A percentile compares a stretch with the other conserved stretches of the same genome.
These are phyloP conservation scores for Colletes collaris DNA, from an alignment of 2,888 invertebrate species.

Conservation along the genomic window DNA sequence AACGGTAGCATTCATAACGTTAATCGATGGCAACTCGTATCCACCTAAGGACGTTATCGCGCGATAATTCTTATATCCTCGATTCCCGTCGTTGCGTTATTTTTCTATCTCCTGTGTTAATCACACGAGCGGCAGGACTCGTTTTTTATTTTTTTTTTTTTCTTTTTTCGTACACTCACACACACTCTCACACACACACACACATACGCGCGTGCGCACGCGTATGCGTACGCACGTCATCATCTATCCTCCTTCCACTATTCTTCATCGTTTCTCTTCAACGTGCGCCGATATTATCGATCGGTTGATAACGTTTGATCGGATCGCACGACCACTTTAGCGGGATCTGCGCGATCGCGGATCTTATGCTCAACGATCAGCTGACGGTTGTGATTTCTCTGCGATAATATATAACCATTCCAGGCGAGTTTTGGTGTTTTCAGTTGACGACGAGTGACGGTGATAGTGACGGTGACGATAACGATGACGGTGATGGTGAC, in stretches of 20 bases:
- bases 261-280: slow-evolving; percentile 27
- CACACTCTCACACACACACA: slow-evolving; percentile 27
- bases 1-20: slow-evolving; percentile 76
- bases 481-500: slow-evolving; percentile 56
- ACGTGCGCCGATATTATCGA: slow-evolving; percentile 25
- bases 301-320: slow-evolving; percentile 18
- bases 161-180: slow-evolving; percentile 24
- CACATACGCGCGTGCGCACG: slow-evolving; percentile 19
- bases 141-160: slow-evolving; percentile 9
- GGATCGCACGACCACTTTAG: slow-evolving; percentile 18
- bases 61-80: slow-evolving; percentile 60
- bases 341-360: slow-evolving; percentile 36
- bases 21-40: slow-evolving; percentile 76
- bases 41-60: slow-evolving; percentile 64
- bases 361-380: slow-evolving; percentile 46
- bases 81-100: slow-evolving; percentile 46
- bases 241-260: slow-evolving; percentile 38
- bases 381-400: slow-evolving; percentile 34
- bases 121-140: slow-evolving; percentile 65
- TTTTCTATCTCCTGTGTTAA: slow-evolving; percentile 46
- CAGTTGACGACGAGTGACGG: slow-evolving; percentile 59
- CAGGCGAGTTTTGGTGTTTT: slow-evolving; percentile 63
- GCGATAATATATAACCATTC: slow-evolving; percentile 50
- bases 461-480: slow-evolving; percentile 47
- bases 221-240: slow-evolving; percentile 25